Evolutionary conservation across 2,113 vertebrate genomes (phyloP), one percentile per base, ranked within the genome.

Genomic region (Noctilio leporinus): DNA sequence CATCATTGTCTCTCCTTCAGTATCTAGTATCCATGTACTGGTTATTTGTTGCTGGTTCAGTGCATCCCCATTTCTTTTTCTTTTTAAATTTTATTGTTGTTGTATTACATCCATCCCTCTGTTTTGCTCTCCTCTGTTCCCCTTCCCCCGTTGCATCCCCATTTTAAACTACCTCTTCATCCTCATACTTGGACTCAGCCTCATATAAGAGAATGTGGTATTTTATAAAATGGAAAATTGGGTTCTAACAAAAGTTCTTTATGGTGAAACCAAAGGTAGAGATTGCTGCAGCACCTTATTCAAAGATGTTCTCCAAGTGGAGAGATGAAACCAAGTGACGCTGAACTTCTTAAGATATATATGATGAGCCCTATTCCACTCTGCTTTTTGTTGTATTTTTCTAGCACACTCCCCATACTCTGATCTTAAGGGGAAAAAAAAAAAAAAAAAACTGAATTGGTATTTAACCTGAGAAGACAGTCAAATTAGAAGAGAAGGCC

Each of bases 161-260:
- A 43, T 30, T 75, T 78, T n/a, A 85, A 88, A 49, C 16, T n/a
- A 0, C 16, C 38, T 81, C 38, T 30, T 16, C 38, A n/a, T 20
- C 30, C 10, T 81, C 28, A 28, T 20, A 6, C 10, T 15, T 72
- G 26, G 35, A 22, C 1, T 28, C 43, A 17, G 2, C 40, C 28
- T 57, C 49, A 3, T 7, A 5, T 11, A 64, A 88, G 47, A 55
- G 35, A 91, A 53, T 7, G 26, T 4, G 72, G 19, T 5, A 49
- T 95, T 92, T 76, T 53, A 47, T 49, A 40, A 76, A 82, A 17
- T 16, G 38, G 80, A 73, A 86, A 89, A 4, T 17, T n/a, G 19
- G 10, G 45, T n/a, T 53, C 53, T 53, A 55, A 26, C 10, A 72
- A 59, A 64, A 17, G 6, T 76, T 67, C 9, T 82, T 5, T 73